Conservation (phyloP, 2,888 invertebrate genomes). For the Nomada hirtipes region DNA sequence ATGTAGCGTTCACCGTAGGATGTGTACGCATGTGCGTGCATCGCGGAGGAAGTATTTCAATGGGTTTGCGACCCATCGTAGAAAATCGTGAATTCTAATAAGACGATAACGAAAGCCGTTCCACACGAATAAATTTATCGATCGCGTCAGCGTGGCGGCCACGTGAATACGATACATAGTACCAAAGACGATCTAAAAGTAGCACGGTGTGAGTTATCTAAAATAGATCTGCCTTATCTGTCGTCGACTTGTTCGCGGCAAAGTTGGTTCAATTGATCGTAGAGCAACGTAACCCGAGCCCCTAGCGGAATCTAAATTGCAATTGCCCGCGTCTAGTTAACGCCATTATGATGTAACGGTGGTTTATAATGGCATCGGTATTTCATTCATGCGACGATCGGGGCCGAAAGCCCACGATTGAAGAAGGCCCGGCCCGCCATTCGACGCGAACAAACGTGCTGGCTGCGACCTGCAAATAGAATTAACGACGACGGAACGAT, state of each 20-base stretch:
- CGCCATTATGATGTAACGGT: conserved; percentile 15
- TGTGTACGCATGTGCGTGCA: not conserved
- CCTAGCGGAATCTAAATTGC: not conserved
- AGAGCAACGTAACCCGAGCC: not conserved
- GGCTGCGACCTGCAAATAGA: conserved; percentile 77
- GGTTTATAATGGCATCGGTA: conserved; percentile 28
- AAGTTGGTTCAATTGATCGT: not conserved
- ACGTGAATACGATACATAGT: not conserved
- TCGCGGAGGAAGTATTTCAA: conserved; percentile 1
- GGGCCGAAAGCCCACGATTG: conserved; percentile 28
- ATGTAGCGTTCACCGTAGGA: not conserved
- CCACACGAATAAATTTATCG: conserved; percentile 8
- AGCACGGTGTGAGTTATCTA: not conserved
- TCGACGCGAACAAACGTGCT: conserved; percentile 58
- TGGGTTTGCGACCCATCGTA: not conserved
- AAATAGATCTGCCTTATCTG: conserved; percentile 1
- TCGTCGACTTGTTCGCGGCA: not conserved
- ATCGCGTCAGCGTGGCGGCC: not conserved
- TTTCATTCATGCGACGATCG: conserved; percentile 28
- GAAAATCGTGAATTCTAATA: not conserved
- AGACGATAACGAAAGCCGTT: not conserved
- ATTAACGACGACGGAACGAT: conserved; percentile 79
- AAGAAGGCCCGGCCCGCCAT: conserved; percentile 23
- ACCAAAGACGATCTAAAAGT: not conserved
- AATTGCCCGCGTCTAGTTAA: not conserved